Base-by-base conservation (phyloP, 2,888 invertebrate genomes). In the Glyphotaelius pellucidus region DNA sequence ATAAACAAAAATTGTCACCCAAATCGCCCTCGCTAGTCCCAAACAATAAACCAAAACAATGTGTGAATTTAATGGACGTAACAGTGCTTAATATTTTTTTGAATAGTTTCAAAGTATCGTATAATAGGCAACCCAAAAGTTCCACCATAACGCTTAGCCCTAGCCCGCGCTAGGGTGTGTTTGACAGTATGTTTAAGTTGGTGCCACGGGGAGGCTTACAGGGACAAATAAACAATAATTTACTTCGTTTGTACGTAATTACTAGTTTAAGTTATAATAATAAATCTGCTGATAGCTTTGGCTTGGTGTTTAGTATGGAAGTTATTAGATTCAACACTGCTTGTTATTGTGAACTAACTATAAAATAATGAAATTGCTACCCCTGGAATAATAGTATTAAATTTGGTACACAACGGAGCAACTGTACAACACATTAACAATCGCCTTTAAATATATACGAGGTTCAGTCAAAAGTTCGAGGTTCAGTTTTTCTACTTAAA, bases 91-190 rank as follows among this genome's bases (percentile, higher is more conserved):
- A 89, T 32, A 35, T 19, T 89, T 89, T 89, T 89, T 89, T 79
- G 80, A 79, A 79, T 79, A 32, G 88, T 89, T 89, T 31, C 79
- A 42, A 79, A 79, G 88, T 89, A 89, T 67, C 67, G 67, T 25
- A 89, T 89, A 89, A 89, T 89, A 80, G 88, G 25, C 35, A 89
- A 89, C 88, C 88, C 88, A 79, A 89, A 89, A 89, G 88, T 89
- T 89, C 79, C 11, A 25, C 79, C 80, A n/a, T 79, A 79, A 89
- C 88, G 79, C 32, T 80, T 80, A 32, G 14, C 88, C 79, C n/a
- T 38, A 25, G 15, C 79, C 31, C 15, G n/a, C n/a, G 38, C 31
- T 35, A 80, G 88, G 80, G 88, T 89, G 88, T 47, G 79, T 89
- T 79, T 89, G 88, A 89, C 88, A 87, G 87, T 32, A 38, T 89